Percentiles rank a stretch among this genome's conserved stretches.
phyloP scores from a whole-genome alignment of 2,888 invertebrate genomes.

The Blomia tropicalis region DNA sequence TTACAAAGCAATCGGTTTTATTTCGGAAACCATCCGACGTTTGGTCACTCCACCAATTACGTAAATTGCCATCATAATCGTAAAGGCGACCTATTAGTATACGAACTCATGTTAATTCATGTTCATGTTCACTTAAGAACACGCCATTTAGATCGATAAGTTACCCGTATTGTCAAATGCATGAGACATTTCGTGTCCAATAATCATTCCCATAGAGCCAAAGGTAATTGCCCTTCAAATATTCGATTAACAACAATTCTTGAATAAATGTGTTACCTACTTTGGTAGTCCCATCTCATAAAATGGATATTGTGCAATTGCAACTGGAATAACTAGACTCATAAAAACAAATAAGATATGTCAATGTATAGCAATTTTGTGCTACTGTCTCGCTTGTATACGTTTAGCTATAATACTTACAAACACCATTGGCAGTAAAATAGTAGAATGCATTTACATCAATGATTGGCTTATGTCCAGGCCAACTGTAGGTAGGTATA shows the following conservation, averaged over 20 bases:
- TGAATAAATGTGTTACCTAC: background rate
- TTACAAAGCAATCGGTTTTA: constrained; percentile 20
- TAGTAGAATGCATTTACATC: constrained; percentile 41
- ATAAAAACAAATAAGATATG: background rate
- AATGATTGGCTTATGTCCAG: constrained; percentile 34
- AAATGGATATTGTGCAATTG: constrained; percentile 20
- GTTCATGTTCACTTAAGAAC: background rate
- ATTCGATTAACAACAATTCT: background rate
- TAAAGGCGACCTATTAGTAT: constrained; percentile 18
- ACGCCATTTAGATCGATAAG: background rate
- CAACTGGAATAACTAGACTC: constrained; percentile 4
- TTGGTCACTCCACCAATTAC: constrained; percentile 19
- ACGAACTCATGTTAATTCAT: background rate
- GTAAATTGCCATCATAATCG: constrained; percentile 8
- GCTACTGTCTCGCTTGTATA: too few species aligned
- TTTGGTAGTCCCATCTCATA: constrained; percentile 9
- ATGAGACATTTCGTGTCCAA: constrained; percentile 24
- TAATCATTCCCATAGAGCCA: constrained; percentile 22
- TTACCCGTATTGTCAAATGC: constrained; percentile 19
- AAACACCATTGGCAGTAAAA: constrained; percentile 27
- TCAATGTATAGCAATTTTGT: too few species aligned
- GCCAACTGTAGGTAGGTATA: constrained; percentile 36
- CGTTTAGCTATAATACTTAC: constrained; percentile 25
- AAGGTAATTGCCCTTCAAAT: constrained; percentile 19
- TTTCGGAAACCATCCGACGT: constrained; percentile 1